A percentile compares a stretch with the other conserved stretches of the same genome.
Conservation (phyloP, 2,797 vertebrate genomes). For the Semaprochilodus insignis region DNA sequence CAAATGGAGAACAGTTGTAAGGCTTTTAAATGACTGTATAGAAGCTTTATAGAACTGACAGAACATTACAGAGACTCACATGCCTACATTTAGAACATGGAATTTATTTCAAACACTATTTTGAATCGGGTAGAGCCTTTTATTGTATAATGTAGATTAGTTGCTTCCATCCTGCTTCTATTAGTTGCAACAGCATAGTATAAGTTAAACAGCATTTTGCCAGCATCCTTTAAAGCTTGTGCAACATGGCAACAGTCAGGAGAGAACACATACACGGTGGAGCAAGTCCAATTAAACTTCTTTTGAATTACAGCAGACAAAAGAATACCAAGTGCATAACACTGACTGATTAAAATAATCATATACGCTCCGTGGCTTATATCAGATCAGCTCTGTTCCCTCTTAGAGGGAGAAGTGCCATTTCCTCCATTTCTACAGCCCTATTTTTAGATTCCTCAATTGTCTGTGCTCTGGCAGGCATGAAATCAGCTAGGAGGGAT, state of each 20-base stretch:
- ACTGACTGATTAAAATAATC: slow-evolving; percentile 28
- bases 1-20: neutral
- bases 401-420: slow-evolving; percentile 11
- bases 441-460: slow-evolving; percentile 50
- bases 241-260: neutral
- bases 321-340: neutral
- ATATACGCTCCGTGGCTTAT: neutral
- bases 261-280: neutral
- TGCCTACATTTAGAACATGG: no score
- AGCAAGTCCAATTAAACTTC: neutral
- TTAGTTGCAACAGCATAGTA: no score
- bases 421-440: slow-evolving; percentile 18
- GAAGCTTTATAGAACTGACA: neutral
- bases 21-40: neutral
- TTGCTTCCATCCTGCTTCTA: no score
- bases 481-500: slow-evolving; percentile 42
- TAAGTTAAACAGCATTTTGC: no score
- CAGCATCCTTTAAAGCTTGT: neutral
- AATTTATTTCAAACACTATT: no score
- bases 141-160: no score
- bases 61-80: no score
- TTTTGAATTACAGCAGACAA: slow-evolving; percentile 12
- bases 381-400: slow-evolving; percentile 24
- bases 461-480: slow-evolving; percentile 42
- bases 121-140: no score